Evolutionary conservation across 2,113 vertebrate species (phyloP).

Genomic region (Chaetodon auriga): DNA sequence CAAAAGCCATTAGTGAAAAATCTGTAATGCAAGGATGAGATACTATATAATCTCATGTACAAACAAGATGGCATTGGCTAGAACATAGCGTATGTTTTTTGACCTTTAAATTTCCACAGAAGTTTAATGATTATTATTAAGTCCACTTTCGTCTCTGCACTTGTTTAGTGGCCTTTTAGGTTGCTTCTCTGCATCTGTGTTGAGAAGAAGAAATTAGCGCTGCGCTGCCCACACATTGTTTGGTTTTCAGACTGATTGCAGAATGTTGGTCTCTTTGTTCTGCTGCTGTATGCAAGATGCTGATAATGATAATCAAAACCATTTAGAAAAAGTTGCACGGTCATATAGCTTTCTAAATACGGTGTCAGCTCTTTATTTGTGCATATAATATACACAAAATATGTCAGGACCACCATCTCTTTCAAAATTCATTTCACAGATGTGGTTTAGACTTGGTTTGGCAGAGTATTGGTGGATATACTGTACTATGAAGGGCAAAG

Average conservation of each 20-base stretch:
- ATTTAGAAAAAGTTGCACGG: background rate
- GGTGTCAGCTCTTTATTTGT: background rate
- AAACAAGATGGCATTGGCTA: background rate
- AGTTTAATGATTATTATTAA: background rate
- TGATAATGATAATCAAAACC: background rate
- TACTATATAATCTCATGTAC: background rate
- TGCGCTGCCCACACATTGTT: background rate
- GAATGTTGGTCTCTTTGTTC: background rate
- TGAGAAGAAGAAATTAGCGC: constrained; percentile 13
- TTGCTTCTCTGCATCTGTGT: constrained; percentile 21
- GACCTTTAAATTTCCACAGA: background rate
- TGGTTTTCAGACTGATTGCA: constrained; percentile 24
- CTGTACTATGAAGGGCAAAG: background rate
- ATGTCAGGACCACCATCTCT: background rate
- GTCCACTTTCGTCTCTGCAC: background rate
- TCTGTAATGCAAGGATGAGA: background rate
- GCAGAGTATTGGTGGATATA: background rate
- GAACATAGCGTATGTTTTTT: background rate
- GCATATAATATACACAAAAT: background rate
- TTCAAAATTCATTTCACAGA: background rate
- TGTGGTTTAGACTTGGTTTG: background rate
- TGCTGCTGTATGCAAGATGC: background rate
- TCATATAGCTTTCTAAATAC: background rate
- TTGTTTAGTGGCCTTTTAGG: background rate
- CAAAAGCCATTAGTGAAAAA: background rate